Evolutionary conservation across 2,113 vertebrate species (phyloP).

Genomic region (Drymodes brunneopygia): DNA sequence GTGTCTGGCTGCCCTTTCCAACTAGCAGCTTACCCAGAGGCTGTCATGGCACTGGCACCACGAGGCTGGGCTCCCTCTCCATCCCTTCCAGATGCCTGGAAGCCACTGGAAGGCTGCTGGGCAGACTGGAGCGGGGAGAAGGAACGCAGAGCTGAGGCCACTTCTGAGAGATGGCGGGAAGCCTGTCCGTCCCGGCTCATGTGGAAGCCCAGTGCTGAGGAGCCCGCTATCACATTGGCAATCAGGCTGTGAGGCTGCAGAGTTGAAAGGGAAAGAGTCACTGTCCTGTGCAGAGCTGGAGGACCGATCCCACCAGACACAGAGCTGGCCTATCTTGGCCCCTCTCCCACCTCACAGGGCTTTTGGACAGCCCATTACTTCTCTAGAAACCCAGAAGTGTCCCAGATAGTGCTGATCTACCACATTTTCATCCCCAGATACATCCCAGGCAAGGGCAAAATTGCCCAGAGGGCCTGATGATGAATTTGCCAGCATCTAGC

Average conservation of each 20-base stretch:
- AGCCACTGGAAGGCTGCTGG: slow-evolving; percentile 73
- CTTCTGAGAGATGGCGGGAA: slow-evolving; percentile 81
- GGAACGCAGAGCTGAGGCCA: slow-evolving; percentile 86
- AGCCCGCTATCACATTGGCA: slow-evolving; percentile 85
- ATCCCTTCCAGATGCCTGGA: slow-evolving; percentile 31
- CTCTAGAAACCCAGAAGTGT: neutral
- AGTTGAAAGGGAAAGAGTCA: neutral
- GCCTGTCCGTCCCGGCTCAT: slow-evolving; percentile 79
- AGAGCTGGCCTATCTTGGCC: neutral
- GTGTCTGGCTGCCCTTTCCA: neutral
- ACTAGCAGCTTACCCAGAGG: slow-evolving; percentile 79
- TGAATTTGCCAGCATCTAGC: neutral
- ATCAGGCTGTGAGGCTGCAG: slow-evolving; percentile 91
- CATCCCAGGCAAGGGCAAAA: neutral
- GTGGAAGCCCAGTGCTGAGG: slow-evolving; percentile 80
- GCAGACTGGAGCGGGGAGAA: slow-evolving; percentile 86
- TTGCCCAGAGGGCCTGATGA: neutral
- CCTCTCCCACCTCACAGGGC: neutral
- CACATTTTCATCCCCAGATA: neutral
- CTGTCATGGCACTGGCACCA: slow-evolving; percentile 75
- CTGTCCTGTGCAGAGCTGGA: neutral
- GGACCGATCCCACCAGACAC: neutral
- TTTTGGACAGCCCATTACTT: neutral
- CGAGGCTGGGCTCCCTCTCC: slow-evolving; percentile 64
- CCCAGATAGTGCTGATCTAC: neutral